phyloP scores from a whole-genome alignment of 2,797 vertebrate genomes.

The Carapus acus region DNA sequence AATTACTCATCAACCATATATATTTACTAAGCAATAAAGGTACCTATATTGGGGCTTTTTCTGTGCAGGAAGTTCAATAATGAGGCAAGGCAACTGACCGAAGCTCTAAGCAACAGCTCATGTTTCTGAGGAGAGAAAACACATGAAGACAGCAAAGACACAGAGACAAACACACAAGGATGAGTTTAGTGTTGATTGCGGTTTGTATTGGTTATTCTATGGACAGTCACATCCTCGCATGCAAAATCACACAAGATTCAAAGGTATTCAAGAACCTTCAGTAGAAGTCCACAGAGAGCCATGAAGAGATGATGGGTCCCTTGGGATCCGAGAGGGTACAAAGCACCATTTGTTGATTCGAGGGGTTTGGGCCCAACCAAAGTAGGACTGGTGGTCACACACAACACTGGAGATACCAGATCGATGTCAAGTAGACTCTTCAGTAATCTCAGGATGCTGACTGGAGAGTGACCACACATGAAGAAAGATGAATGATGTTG shows the following conservation, averaged over 20 bases:
- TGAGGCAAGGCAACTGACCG: constrained; percentile 81
- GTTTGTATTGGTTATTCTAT: neutral
- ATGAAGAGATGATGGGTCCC: constrained; percentile 70
- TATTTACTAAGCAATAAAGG: too few relatives aligned
- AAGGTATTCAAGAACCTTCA: constrained; percentile 65
- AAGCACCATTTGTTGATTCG: constrained; percentile 61
- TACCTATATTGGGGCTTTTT: constrained; percentile 78
- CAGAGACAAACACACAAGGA: constrained; percentile 26
- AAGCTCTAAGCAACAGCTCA: constrained; percentile 75
- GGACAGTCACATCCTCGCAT: neutral
- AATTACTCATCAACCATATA: too few relatives aligned
- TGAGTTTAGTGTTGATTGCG: too few relatives aligned
- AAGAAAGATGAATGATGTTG: neutral
- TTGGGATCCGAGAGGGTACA: constrained; percentile 74
- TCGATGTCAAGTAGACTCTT: constrained; percentile 76
- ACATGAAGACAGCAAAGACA: too few relatives aligned
- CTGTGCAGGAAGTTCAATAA: constrained; percentile 79
- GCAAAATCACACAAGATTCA: neutral
- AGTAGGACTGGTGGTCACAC: constrained; percentile 51
- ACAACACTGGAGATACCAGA: constrained; percentile 77
- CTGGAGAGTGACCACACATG: constrained; percentile 53
- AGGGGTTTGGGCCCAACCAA: constrained; percentile 45
- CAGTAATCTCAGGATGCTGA: constrained; percentile 79
- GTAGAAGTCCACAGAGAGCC: constrained; percentile 80
- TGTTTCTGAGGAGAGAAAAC: constrained; percentile 75